Conservation (phyloP, 1,140 invertebrate species). For the Ptiloglossa arizonensis region DNA sequence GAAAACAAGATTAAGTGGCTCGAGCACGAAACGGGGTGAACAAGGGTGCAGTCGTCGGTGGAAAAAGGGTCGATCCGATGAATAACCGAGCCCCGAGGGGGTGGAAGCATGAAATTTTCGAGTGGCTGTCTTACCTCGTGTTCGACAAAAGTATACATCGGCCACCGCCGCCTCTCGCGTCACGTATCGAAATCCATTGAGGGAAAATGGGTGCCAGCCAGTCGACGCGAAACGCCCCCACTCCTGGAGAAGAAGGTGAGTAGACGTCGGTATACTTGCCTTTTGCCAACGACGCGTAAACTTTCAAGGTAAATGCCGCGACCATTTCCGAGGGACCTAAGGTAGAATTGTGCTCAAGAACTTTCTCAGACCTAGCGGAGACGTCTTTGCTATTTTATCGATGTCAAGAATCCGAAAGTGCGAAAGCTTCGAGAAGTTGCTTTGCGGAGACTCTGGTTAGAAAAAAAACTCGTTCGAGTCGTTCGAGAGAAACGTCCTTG, state of each 20-base stretch:
- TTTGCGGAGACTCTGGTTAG: too few species aligned
- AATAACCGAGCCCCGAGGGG: conserved; percentile 33
- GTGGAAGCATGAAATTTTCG: conserved; percentile 60
- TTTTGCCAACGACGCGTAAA: background rate
- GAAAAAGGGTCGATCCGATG: conserved; percentile 1
- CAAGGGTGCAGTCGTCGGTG: background rate
- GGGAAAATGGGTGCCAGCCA: conserved; percentile 78
- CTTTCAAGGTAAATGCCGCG: background rate
- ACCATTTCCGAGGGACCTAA: background rate
- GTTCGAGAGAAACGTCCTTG: too few species aligned
- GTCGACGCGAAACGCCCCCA: conserved; percentile 73
- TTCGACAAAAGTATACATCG: conserved; percentile 45
- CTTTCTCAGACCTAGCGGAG: too few species aligned
- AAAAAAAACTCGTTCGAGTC: too few species aligned
- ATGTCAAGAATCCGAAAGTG: too few species aligned
- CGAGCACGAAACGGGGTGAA: background rate
- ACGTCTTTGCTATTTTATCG: too few species aligned
- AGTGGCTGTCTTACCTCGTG: conserved; percentile 25
- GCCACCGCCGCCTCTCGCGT: conserved; percentile 38
- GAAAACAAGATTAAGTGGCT: conserved; percentile 28
- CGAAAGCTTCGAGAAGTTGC: too few species aligned
- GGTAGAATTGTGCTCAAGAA: too few species aligned
- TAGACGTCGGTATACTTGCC: background rate
- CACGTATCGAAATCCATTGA: conserved; percentile 58
- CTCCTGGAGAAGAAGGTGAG: conserved; percentile 78